A percentile compares a stretch with the other conserved stretches of the same genome.
Conservation (phyloP, 2,113 vertebrate genomes). For the Microcebus tavaratra region DNA sequence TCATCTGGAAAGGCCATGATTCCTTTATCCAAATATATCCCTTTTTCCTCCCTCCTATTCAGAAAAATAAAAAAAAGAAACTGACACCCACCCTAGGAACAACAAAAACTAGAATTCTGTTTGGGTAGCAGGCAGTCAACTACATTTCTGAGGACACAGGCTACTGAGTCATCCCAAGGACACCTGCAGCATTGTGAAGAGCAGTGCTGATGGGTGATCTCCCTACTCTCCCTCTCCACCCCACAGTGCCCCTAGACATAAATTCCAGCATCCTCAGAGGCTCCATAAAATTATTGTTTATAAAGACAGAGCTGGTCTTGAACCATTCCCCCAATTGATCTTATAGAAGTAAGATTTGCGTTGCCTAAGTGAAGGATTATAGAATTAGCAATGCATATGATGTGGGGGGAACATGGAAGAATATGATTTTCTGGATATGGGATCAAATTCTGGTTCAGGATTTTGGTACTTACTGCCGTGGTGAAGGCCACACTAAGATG, state of each 20-base stretch:
- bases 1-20: not conserved
- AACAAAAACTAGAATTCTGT: not conserved
- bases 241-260: not conserved
- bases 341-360: not conserved
- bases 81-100: not conserved
- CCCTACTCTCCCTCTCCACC: not conserved
- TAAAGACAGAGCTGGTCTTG: not conserved
- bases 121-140: not conserved
- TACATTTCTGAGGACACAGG: not conserved
- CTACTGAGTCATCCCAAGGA: not conserved
- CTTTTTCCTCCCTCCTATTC: not conserved
- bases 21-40: not conserved
- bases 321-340: not conserved
- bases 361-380: not conserved
- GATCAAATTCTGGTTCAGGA: not conserved
- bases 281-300: not conserved
- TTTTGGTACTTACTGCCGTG: not conserved
- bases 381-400: not conserved
- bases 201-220: not conserved
- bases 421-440: not conserved
- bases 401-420: not conserved
- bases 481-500: not conserved
- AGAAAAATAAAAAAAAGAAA: constrained; percentile 24
- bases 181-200: not conserved
- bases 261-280: not conserved